Base-by-base conservation (phyloP, 1,140 invertebrate genomes). In the Drosophila malerkotliana region DNA sequence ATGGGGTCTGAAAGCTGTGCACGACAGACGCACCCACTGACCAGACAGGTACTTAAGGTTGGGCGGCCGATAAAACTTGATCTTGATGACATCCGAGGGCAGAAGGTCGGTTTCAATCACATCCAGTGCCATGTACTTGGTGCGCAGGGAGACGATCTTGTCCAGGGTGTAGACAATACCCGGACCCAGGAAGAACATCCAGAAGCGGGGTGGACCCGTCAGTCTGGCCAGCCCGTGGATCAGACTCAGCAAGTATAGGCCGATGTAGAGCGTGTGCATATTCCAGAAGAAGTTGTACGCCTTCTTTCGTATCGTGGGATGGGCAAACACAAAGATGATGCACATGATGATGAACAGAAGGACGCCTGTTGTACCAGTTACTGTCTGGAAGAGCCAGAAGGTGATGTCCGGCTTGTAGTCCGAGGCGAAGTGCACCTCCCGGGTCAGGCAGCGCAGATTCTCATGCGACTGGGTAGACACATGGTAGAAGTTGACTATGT, bases 401-500 rank as follows among this genome's bases (percentile, higher is more conserved):
- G 96, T 95, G 52, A 99, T 98, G 10, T 96, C 97, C 0, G 97
- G 97, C 79, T 96, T 95, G 56, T 97, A 96, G 91, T 99, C 98
- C 1, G 97, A 97, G 7, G 97, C 96, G 89, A 98, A 99, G 89
- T 96, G 96, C 52, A 99, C 95, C 93, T 99, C 98, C 68, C 97
- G 96, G 0, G 99, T 99, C 1, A 99, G 93, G 92, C 99, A 99
- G 21, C 97, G 94, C 8, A 99, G 93, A 92, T 99, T 97, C 83
- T 98, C 97, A 0, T 99, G 94, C 0, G 98, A 98, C 90, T 99
- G 99, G 0, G 98, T 99, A 1, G 98, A 98, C 0, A 99, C 96
- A 88, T 99, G 98, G 92, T 99, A 99, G 92, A 99, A 99, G 92
- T 99, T 99, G 21, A 99, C 97, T 81, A 99, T 96, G 90, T 99